Conservation (phyloP, 2,888 invertebrate genomes). For the Andrena marginata region DNA sequence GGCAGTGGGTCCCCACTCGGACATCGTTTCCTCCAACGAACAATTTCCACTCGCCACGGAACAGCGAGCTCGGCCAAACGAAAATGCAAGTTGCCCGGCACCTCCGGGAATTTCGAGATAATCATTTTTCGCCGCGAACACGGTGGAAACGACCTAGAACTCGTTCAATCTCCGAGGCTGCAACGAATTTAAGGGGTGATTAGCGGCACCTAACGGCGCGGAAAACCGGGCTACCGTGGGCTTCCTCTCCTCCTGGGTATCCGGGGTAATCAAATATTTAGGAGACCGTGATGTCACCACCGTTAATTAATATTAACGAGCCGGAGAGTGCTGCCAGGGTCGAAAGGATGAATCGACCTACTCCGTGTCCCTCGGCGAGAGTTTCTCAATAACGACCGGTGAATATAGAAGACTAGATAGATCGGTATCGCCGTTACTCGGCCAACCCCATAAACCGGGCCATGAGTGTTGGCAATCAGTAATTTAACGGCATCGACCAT, state of each 20-base stretch:
- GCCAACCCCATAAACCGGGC: too few relatives aligned
- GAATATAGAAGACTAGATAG: conserved; percentile 47
- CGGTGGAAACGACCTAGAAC: conserved; percentile 24
- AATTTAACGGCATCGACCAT: too few relatives aligned
- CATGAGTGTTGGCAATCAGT: too few relatives aligned
- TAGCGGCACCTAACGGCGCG: conserved; percentile 56
- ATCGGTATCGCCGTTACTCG: neutral
- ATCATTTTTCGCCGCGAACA: conserved; percentile 52
- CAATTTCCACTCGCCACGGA: neutral
- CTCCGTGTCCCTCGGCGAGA: conserved; percentile 35
- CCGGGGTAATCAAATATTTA: conserved; percentile 72
- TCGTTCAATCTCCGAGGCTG: conserved; percentile 57
- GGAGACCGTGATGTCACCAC: conserved; percentile 67
- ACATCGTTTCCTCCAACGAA: neutral
- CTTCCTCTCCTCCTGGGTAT: conserved; percentile 25
- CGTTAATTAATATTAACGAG: conserved; percentile 76
- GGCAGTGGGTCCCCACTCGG: neutral
- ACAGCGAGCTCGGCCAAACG: neutral
- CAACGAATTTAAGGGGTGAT: conserved; percentile 68
- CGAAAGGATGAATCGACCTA: conserved; percentile 54
- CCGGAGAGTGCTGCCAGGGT: conserved; percentile 43
- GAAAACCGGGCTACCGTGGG: conserved; percentile 51
- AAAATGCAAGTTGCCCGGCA: neutral
- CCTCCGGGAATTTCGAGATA: conserved; percentile 26
- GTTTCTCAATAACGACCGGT: conserved; percentile 26